phyloP scores from a whole-genome alignment of 2,113 vertebrate genomes.

The Istiophorus platypterus region DNA sequence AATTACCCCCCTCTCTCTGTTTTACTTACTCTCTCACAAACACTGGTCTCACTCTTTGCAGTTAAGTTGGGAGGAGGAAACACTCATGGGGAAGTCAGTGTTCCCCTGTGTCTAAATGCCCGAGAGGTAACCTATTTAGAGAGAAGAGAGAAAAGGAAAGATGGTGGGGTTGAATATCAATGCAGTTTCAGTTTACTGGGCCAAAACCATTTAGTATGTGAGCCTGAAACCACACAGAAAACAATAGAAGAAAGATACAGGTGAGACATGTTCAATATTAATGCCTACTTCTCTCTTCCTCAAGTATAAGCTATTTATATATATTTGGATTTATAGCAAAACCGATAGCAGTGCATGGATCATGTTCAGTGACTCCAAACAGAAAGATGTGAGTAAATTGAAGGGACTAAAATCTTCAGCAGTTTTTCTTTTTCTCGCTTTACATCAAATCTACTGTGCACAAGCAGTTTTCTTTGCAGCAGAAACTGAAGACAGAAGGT shows the following conservation, averaged over 20 bases:
- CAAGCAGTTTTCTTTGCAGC: slow-evolving; percentile 27
- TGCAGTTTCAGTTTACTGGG: slow-evolving; percentile 44
- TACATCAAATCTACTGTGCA: slow-evolving; percentile 28
- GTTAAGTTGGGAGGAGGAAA: slow-evolving; percentile 51
- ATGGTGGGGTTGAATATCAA: slow-evolving; percentile 56
- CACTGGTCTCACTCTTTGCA: slow-evolving; percentile 53
- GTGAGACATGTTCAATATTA: neutral
- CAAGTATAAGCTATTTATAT: neutral
- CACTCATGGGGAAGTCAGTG: slow-evolving; percentile 65
- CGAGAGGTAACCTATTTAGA: slow-evolving; percentile 77
- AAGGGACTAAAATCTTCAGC: slow-evolving; percentile 21
- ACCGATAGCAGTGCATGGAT: slow-evolving; percentile 47
- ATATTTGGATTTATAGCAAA: slow-evolving; percentile 49
- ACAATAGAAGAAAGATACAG: neutral
- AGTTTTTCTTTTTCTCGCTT: slow-evolving; percentile 8
- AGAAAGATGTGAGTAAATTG: slow-evolving; percentile 28
- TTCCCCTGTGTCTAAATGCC: slow-evolving; percentile 68
- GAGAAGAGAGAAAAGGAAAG: slow-evolving; percentile 38
- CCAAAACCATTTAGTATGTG: slow-evolving; percentile 30
- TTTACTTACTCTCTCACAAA: slow-evolving; percentile 35
- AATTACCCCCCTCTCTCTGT: slow-evolving; percentile 40
- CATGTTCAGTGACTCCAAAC: slow-evolving; percentile 41
- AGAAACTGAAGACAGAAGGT: slow-evolving; percentile 7
- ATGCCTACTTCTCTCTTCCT: neutral
- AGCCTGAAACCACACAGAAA: slow-evolving; percentile 2